Evolutionary conservation across 2,113 vertebrate species (phyloP).

Genomic region (Nothoprocta pentlandii): DNA sequence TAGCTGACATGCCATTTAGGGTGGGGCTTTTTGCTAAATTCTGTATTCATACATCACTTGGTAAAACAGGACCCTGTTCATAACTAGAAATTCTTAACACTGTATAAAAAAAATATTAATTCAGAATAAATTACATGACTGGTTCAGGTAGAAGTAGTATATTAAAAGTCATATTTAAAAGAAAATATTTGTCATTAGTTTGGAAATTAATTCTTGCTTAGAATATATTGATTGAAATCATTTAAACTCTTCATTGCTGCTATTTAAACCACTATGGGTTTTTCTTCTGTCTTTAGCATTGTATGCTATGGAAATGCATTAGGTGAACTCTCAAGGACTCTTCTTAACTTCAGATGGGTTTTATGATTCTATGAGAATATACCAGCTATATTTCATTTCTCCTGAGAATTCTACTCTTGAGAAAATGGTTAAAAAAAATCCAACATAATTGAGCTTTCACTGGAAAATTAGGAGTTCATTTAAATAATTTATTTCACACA

Average conservation of each 20-base stretch:
- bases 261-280: neutral
- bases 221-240: slow-evolving; percentile 26
- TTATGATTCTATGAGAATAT: slow-evolving; percentile 61
- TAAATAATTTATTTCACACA: slow-evolving; percentile 75
- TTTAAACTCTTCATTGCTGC: slow-evolving; percentile 12
- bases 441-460: slow-evolving; percentile 72
- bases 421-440: slow-evolving; percentile 71
- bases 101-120: neutral
- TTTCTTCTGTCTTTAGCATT: neutral
- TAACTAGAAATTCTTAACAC: neutral
- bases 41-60: neutral
- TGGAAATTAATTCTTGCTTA: slow-evolving; percentile 20
- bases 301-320: slow-evolving; percentile 28
- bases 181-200: neutral
- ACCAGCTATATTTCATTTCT: slow-evolving; percentile 60
- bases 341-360: slow-evolving; percentile 46
- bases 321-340: slow-evolving; percentile 23
- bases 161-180: neutral
- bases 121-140: neutral
- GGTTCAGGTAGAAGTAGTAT: neutral
- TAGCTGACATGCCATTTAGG: neutral
- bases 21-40: neutral
- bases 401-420: slow-evolving; percentile 64
- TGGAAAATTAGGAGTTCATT: slow-evolving; percentile 72
- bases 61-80: neutral